Percentiles rank a stretch among this genome's conserved stretches.
These are phyloP conservation scores for Thomomys bottae DNA, from an alignment of 2,113 vertebrate genomes.

Conservation along the genomic window DNA sequence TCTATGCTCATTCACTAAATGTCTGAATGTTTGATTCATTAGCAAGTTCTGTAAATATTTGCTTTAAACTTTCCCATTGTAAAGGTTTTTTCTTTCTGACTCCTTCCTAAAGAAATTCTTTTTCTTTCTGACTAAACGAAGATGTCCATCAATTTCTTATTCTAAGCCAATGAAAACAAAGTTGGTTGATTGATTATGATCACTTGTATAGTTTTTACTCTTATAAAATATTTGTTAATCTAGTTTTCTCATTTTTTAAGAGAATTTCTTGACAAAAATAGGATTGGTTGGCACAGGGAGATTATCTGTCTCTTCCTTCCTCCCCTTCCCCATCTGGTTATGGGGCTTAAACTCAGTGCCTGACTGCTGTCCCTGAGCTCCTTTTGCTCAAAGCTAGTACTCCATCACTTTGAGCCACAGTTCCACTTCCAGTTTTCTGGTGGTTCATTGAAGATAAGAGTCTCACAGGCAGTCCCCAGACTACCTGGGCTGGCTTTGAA, in stretches of 20 bases:
- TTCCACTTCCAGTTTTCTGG: no score
- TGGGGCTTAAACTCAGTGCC: no score
- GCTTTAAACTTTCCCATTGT: constrained; percentile 35
- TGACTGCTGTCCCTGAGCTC: no score
- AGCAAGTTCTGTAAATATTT: constrained; percentile 26
- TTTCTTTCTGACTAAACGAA: not conserved
- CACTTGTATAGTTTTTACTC: not conserved
- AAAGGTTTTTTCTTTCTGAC: not conserved
- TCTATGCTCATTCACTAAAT: not conserved
- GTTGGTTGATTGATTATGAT: constrained; percentile 5
- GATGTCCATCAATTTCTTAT: constrained; percentile 22
- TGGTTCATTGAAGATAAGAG: no score
- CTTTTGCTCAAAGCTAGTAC: no score
- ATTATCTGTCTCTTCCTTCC: no score
- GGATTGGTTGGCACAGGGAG: no score
- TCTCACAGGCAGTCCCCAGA: no score
- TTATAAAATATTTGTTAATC: not conserved
- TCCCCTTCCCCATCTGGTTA: no score
- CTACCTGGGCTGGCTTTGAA: no score
- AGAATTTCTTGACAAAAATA: not conserved
- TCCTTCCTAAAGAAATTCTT: constrained; percentile 29
- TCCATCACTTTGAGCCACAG: no score
- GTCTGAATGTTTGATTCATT: constrained; percentile 33
- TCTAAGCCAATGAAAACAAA: constrained; percentile 28
- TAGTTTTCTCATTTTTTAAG: not conserved